Conservation (phyloP, 2,888 invertebrate species). For the Heliconius cydno region DNA sequence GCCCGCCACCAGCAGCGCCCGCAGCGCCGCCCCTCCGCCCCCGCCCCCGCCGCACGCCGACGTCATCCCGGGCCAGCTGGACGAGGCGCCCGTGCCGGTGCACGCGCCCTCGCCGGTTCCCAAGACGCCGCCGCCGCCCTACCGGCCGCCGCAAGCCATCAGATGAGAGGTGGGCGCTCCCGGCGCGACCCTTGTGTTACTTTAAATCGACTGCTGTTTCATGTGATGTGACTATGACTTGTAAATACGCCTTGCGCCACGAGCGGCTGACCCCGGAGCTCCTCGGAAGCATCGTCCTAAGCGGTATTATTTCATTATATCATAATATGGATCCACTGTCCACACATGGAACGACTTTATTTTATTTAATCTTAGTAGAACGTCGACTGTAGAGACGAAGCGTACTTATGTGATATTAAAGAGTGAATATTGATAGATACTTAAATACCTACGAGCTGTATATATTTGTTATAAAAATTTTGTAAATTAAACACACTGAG, state of each 20-base stretch:
- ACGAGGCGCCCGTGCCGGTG: slow-evolving; percentile 59
- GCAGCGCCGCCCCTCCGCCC: slow-evolving; percentile 54
- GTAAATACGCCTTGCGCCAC: slow-evolving; percentile 49
- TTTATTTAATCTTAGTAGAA: slow-evolving; percentile 58
- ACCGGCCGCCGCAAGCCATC: slow-evolving; percentile 78
- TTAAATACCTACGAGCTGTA: slow-evolving; percentile 70
- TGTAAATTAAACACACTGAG: slow-evolving; percentile 37
- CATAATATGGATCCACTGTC: slow-evolving; percentile 61
- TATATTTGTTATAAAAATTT: slow-evolving; percentile 59
- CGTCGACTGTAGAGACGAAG: slow-evolving; percentile 67
- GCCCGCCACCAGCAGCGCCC: slow-evolving; percentile 68
- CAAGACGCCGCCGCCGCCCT: slow-evolving; percentile 80
- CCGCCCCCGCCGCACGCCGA: slow-evolving; percentile 54
- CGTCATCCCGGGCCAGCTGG: slow-evolving; percentile 66
- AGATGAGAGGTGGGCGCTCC: slow-evolving; percentile 72
- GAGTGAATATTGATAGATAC: slow-evolving; percentile 69
- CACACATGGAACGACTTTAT: slow-evolving; percentile 70
- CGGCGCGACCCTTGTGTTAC: slow-evolving; percentile 55
- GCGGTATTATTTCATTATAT: slow-evolving; percentile 71
- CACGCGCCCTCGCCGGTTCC: slow-evolving; percentile 67
- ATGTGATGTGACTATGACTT: slow-evolving; percentile 76
- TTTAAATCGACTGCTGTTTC: slow-evolving; percentile 81
- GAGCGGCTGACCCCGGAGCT: slow-evolving; percentile 41
- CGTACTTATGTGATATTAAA: slow-evolving; percentile 82
- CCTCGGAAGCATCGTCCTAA: slow-evolving; percentile 53